A percentile compares a stretch with the other conserved stretches of the same genome.
These are phyloP conservation scores for Andrena haemorrhoa DNA, from an alignment of 2,888 invertebrate genomes.

Conservation along the genomic window DNA sequence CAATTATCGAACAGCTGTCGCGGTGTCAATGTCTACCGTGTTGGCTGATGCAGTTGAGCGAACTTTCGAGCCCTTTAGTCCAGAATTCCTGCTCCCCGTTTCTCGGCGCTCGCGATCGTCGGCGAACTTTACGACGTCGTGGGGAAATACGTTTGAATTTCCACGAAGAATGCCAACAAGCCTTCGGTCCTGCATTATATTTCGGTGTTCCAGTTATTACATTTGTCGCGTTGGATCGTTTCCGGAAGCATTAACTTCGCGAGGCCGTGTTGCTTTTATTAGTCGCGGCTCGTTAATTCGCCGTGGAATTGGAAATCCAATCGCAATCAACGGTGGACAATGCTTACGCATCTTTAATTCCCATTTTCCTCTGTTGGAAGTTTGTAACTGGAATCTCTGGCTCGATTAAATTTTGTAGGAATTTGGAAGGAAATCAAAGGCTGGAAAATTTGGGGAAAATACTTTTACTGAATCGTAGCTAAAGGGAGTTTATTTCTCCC, in stretches of 20 bases:
- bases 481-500: neutral
- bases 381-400: neutral
- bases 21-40: conserved; percentile 54
- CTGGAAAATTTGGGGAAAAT: neutral
- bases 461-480: neutral
- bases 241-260: conserved; percentile 12
- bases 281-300: conserved; percentile 6
- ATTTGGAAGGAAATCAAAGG: neutral
- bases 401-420: neutral
- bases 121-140: conserved; percentile 50
- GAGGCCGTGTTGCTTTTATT: neutral
- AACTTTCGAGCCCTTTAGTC: conserved; percentile 43
- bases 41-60: conserved; percentile 40
- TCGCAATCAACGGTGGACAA: neutral
- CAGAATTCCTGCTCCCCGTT: conserved; percentile 36
- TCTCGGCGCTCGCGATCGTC: conserved; percentile 17
- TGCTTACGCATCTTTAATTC: neutral
- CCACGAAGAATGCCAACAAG: conserved; percentile 44
- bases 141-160: conserved; percentile 34
- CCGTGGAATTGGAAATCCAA: neutral
- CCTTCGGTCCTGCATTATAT: conserved; percentile 11
- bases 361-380: neutral
- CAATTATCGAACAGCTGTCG: conserved; percentile 65
- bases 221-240: conserved; percentile 18
- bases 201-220: conserved; percentile 7